Evolutionary conservation across 2,888 invertebrate genomes (phyloP), one percentile per base, ranked within the genome.

Genomic region (Eumacrocentrus americanus): DNA sequence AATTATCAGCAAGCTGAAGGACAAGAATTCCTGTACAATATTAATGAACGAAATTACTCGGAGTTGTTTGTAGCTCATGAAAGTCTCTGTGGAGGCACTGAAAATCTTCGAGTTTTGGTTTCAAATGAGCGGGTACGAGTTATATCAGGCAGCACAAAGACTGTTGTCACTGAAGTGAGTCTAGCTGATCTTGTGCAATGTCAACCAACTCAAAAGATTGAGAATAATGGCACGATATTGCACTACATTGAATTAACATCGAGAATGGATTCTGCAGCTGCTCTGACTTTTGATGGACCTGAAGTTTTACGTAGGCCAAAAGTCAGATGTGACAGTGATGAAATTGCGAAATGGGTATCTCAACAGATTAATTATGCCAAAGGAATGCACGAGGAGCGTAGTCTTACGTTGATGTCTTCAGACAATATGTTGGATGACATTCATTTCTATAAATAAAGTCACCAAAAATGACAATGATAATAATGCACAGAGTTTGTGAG

Each of bases 351-450:
- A 65, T 86, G 87, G 83, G 87, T 87, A n/a, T 87, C 89, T 22
- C 88, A 90, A 68, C 91, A 94, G 84, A 92, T 96, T 65, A 94
- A 92, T 75, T 92, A 92, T 81, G 95, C 95, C 58, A 91, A 91
- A 80, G 89, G 89, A 73, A 87, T 94, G 76, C 90, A 90, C 82
- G 89, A 91, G 77, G 95, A 95, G 83, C 85, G 88, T 65, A 85
- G 87, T 73, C 89, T 92, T 77, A 93, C 92, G 56, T 83, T 90
- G 66, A 83, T 77, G 60, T 80, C 80, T 3, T 80, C 80, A 23
- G 81, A 81, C 64, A 80, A 77, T 52, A 78, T 81, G 72, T 64
- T 80, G 37, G 81, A 81, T 37, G 80, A 80, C 54, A 76, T 79
- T 56, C 73, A 78, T 40, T 73, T 71, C 52, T 80, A 80, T 44